Base-by-base conservation (phyloP, 2,888 invertebrate genomes). In the Odontomyia ornata region DNA sequence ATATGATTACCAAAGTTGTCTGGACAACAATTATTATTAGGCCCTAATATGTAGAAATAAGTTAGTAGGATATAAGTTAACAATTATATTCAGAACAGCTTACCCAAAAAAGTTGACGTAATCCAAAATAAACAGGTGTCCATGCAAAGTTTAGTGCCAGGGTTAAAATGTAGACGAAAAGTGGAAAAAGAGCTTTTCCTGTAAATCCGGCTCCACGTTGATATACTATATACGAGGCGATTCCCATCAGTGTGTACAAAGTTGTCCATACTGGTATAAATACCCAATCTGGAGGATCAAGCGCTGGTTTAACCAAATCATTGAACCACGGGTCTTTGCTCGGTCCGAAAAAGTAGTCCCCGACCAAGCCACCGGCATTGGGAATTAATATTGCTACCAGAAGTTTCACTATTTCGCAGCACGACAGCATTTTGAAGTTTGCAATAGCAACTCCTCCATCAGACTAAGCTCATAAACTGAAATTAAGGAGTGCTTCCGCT, bases 61-160 rank as follows among this genome's bases (percentile, higher is more conserved):
- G n/a, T n/a, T n/a, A n/a, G n/a, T n/a, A n/a, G n/a, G n/a, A n/a
- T n/a, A n/a, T n/a, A n/a, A 36, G 9, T 36, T 36, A 9, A 3
- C 3, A 36, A 36, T 5, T 5, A 36, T 36, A 36, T 36, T 5
- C 9, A 36, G 9, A 36, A 5, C 36, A n/a, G n/a, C 43, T 43
- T 43, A 43, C 43, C 13, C n/a, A n/a, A n/a, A n/a, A n/a, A n/a
- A n/a, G n/a, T n/a, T n/a, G n/a, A n/a, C 13, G 43, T 43, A 89
- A 86, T 60, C 91, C 92, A 85, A 96, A 96, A 87, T 96, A 96
- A 30, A 96, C 89, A 1, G 95, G 95, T 0, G 93, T 90, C 95
- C 95, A 96, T 0, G 91, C 89, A 93, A 94, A 95, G 84, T 96
- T 96, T 0, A 96, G 86, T 0, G 91, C 89, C 72, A 96, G 86